Evolutionary conservation across 2,888 invertebrate species (phyloP).

Genomic region (Drosophila formosana): DNA sequence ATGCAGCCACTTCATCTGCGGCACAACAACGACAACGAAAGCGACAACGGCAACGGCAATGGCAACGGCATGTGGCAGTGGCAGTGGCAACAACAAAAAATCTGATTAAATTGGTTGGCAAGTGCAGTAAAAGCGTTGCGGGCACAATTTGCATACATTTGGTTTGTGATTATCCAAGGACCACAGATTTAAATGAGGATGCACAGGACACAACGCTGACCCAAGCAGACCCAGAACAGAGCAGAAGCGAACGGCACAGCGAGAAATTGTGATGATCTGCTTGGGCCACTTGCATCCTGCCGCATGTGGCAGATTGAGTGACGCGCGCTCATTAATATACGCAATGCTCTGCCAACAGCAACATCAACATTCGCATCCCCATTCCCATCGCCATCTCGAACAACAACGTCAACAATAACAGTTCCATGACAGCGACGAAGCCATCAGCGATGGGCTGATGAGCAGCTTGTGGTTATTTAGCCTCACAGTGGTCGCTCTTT

Average conservation of each 20-base stretch:
- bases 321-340: conserved; percentile 70
- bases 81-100: conserved; percentile 44
- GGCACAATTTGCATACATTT: conserved; percentile 74
- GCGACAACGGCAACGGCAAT: too few relatives aligned
- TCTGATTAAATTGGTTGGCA: conserved; percentile 71
- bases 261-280: conserved; percentile 28
- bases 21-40: conserved; percentile 3
- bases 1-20: conserved; percentile 20
- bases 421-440: conserved; percentile 15
- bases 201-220: conserved; percentile 2
- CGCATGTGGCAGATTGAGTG: conserved; percentile 62
- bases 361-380: conserved; percentile 16
- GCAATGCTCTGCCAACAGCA: conserved; percentile 34
- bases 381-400: conserved; percentile 2
- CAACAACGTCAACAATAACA: conserved; percentile 31
- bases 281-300: conserved; percentile 28
- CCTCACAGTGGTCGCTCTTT: conserved; percentile 46
- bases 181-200: conserved; percentile 73
- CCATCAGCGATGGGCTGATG: conserved; percentile 48
- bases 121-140: conserved; percentile 37
- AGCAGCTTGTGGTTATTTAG: conserved; percentile 67
- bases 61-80: background rate
- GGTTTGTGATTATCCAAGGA: conserved; percentile 72
- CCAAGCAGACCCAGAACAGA: conserved; percentile 14
- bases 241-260: background rate